Base-by-base conservation (phyloP, 2,797 vertebrate species). In the Naso thynnoides region DNA sequence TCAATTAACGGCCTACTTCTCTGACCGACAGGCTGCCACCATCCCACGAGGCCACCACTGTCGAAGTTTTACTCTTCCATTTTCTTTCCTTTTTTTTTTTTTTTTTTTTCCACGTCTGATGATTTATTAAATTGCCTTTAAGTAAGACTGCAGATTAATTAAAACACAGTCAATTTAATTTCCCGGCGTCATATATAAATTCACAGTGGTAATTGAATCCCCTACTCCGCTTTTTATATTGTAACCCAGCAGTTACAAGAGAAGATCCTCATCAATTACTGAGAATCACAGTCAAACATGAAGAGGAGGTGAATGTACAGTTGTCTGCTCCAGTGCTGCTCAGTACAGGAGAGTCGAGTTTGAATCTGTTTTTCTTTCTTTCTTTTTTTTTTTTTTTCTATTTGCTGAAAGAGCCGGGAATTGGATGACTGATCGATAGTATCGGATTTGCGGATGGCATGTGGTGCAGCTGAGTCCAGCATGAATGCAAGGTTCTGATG, bases 91-190 rank as follows among this genome's bases (percentile, higher is more conserved):
- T n/a, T n/a, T 29, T 58, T 77, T 60, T 74, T 58, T n/a, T 24
- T 45, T n/a, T 61, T 74, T 60, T 73, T 56, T 19, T 24, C 53
- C 63, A 60, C 27, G 64, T 82, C 84, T 90, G 92, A 93, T 93
- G 84, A 93, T 93, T 93, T 93, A 90, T 93, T 92, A 92, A 94
- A 94, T 93, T 93, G 91, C 89, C 89, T 94, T 94, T 90, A 93
- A 94, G 92, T 94, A 92, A 94, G 91, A 89, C 87, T 90, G 91
- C 83, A 87, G 88, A 95, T 95, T 95, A 94, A 94, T 95, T 94
- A 94, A 94, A 94, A 92, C 82, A 75, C 88, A 91, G 89, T 93
- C 85, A 84, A 89, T 94, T 94, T 91, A 90, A 94, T 94, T 94
- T 94, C 80, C 91, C 68, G 50, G 45, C 81, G 63, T 91, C 90